Evolutionary conservation across 2,113 vertebrate species (phyloP), one percentile per base, ranked within the genome.

Genomic region (Halichoeres trimaculatus): DNA sequence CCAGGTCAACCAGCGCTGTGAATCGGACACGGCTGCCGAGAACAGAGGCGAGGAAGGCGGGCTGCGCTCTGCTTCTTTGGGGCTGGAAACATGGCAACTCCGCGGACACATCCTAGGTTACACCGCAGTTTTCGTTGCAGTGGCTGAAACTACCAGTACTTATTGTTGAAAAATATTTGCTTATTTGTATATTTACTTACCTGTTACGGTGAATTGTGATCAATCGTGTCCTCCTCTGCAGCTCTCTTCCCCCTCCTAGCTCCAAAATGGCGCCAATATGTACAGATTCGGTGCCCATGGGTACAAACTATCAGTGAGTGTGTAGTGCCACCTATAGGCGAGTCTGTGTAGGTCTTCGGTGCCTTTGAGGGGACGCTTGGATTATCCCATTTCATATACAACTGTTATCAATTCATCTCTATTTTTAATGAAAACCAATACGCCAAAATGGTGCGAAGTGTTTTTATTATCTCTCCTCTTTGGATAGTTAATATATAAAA

Each of bases 201-300:
- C 94, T 92, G 89, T 82, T 89, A 90, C 48, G 90, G 77, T 85
- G 91, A 93, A 90, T 88, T 87, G 92, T 90, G 90, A 88, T 94
- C 93, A 92, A 89, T 94, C 90, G 93, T 81, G 90, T 93, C 85
- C 87, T 94, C 94, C 95, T 95, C 94, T 94, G 95, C 93, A 93
- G 93, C 91, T 91, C 86, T 87, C 91, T 86, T 90, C 89, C 93
- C 92, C 93, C 93, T 94, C 91, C 91, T 92, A 87, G 95, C 96
- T 98, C 97, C 96, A 99, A 99, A 99, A 99, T 98, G 97, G 97
- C 97, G 97, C 97, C 97, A 99, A 98, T 95, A 94, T 92, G 94
- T 91, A 93, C 91, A 91, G 94, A 92, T 91, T 82, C 87, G 90
- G 93, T 47, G 80, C 88, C 90, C 87, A 85, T 89, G 91, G 81